phyloP scores from a whole-genome alignment of 2,797 vertebrate species.

The Phrynocephalus guinanensis region DNA sequence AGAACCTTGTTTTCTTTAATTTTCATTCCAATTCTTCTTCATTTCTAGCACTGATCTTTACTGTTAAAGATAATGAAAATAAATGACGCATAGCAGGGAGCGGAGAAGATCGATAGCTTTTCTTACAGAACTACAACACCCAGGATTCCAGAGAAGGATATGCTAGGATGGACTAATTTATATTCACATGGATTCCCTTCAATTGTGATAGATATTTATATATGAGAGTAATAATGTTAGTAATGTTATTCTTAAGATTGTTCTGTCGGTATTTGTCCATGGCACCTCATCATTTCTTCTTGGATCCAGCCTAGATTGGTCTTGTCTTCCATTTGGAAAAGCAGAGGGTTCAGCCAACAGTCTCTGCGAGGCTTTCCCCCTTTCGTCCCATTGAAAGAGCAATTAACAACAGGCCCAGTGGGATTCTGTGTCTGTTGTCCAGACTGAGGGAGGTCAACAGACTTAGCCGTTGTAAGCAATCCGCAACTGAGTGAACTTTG shows the following conservation, averaged over 20 bases:
- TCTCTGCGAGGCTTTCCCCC: background rate
- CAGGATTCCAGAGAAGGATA: background rate
- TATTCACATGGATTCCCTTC: background rate
- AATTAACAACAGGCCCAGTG: constrained; percentile 65
- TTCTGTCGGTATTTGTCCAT: background rate
- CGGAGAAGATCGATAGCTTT: background rate
- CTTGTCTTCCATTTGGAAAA: constrained; percentile 29
- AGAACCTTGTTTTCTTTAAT: background rate
- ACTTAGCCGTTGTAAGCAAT: background rate
- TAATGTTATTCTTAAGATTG: constrained; percentile 2
- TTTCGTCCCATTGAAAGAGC: constrained; percentile 42
- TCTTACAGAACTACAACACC: background rate
- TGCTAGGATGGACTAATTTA: background rate
- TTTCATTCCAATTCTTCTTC: background rate
- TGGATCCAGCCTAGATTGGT: constrained; percentile 42
- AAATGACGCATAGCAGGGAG: too few relatives aligned
- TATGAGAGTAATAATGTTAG: background rate
- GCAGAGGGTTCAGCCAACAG: constrained; percentile 29
- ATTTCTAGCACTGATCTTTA: background rate
- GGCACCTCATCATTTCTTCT: constrained; percentile 37
- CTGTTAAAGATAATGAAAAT: background rate
- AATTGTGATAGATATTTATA: background rate
- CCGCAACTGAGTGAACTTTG: too few relatives aligned
- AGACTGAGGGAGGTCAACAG: constrained; percentile 26
- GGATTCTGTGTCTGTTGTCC: constrained; percentile 64